These are phyloP conservation scores for Miichthys miiuy DNA, from an alignment of 2,797 vertebrate species.

Conservation along the genomic window DNA sequence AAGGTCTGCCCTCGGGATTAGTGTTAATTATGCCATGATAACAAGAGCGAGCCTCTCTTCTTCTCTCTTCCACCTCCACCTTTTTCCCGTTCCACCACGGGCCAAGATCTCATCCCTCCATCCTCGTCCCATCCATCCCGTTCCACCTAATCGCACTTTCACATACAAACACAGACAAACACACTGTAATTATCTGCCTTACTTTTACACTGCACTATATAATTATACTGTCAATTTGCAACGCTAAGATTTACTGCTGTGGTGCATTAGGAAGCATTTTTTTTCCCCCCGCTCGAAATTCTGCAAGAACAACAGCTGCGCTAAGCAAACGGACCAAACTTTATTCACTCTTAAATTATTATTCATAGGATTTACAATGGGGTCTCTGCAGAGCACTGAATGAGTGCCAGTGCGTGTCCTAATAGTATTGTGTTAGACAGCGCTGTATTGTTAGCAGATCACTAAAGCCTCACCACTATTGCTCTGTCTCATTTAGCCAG, in stretches of 20 bases:
- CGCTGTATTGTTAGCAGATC: slow-evolving; percentile 64
- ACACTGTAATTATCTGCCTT: slow-evolving; percentile 63
- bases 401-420: slow-evolving; percentile 62
- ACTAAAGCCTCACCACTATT: slow-evolving; percentile 62
- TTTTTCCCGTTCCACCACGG: slow-evolving; percentile 14
- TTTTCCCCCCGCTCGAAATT: slow-evolving; percentile 28
- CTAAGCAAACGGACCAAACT: slow-evolving; percentile 51
- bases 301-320: slow-evolving; percentile 50
- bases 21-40: slow-evolving; percentile 65
- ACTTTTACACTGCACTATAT: slow-evolving; percentile 58
- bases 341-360: slow-evolving; percentile 70
- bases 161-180: slow-evolving; percentile 11
- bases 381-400: slow-evolving; percentile 55
- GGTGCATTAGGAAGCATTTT: slow-evolving; percentile 31
- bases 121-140: slow-evolving; percentile 5
- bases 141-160: slow-evolving; percentile 39
- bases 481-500: slow-evolving; percentile 68
- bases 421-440: slow-evolving; percentile 66
- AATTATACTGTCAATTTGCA: slow-evolving; percentile 72
- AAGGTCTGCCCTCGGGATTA: slow-evolving; percentile 47
- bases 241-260: slow-evolving; percentile 52
- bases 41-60: slow-evolving; percentile 33
- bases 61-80: slow-evolving; percentile 29
- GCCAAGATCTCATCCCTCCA: slow-evolving; percentile 35
- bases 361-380: slow-evolving; percentile 74